Conservation (phyloP, 2,113 vertebrate species). For the Lepidiolamprologus cunningtoni region DNA sequence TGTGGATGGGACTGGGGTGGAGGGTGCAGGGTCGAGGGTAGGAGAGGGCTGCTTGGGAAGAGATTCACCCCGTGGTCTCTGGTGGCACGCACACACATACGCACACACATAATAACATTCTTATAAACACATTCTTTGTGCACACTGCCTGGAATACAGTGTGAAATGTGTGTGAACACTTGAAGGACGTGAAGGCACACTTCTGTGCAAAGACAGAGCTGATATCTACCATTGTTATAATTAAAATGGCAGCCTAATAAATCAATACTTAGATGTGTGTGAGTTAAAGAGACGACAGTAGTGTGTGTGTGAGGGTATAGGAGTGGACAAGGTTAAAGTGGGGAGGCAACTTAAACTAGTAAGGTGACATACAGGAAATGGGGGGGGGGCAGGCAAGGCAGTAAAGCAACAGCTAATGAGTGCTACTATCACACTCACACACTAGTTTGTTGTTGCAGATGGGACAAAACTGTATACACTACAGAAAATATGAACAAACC, state of each 20-base stretch:
- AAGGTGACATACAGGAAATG: not conserved
- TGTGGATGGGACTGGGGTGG: constrained; percentile 1
- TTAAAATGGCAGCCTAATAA: constrained; percentile 85
- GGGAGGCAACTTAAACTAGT: not conserved
- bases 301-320: not conserved
- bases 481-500: constrained; percentile 75
- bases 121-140: constrained; percentile 23
- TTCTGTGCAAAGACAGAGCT: constrained; percentile 39
- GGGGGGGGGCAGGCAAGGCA: rapidly evolving
- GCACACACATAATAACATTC: constrained; percentile 44
- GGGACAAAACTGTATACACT: not conserved
- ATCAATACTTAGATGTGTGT: constrained; percentile 90
- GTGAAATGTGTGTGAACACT: not conserved
- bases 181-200: constrained; percentile 2
- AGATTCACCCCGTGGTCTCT: constrained; percentile 48
- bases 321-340: constrained; percentile 43
- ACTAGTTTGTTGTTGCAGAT: not conserved
- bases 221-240: constrained; percentile 89
- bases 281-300: constrained; percentile 65
- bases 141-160: not conserved
- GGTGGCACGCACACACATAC: constrained; percentile 25
- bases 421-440: not conserved
- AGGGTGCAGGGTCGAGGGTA: constrained; percentile 37
- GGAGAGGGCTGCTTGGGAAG: constrained; percentile 18
- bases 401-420: not conserved